Evolutionary conservation across 2,888 invertebrate species (phyloP).

Genomic region (Ditula angustiorana): DNA sequence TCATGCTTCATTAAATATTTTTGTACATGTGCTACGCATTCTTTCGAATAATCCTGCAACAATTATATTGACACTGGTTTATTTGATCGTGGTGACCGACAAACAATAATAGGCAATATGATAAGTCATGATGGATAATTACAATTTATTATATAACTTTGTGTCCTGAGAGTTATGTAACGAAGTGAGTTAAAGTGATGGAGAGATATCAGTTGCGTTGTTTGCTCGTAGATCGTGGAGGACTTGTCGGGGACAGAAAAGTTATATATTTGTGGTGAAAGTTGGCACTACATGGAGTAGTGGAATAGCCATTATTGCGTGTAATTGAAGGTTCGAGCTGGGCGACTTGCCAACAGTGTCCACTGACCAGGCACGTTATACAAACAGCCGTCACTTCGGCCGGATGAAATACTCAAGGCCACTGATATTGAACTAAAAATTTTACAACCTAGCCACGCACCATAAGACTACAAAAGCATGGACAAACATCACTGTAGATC

Average conservation of each 20-base stretch:
- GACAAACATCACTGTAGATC: constrained; percentile 36
- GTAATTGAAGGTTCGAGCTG: constrained; percentile 47
- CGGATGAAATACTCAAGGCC: constrained; percentile 53
- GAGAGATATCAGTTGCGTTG: constrained; percentile 24
- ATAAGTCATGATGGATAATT: constrained; percentile 14
- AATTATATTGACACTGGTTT: constrained; percentile 39
- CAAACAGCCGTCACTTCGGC: constrained; percentile 58
- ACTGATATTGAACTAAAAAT: constrained; percentile 42
- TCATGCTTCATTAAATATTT: constrained; percentile 98
- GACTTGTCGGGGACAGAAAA: constrained; percentile 19
- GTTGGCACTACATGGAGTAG: constrained; percentile 26
- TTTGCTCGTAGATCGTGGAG: constrained; percentile 22
- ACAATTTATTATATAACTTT: constrained; percentile 26
- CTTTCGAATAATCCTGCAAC: constrained; percentile 98
- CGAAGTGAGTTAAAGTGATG: constrained; percentile 11
- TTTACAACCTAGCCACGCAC: constrained; percentile 43
- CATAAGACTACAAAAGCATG: background rate
- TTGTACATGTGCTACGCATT: constrained; percentile 98
- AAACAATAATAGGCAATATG: constrained; percentile 36
- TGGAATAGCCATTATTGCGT: constrained; percentile 38
- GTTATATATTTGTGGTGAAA: constrained; percentile 27
- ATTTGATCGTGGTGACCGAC: constrained; percentile 18
- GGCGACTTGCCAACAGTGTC: constrained; percentile 61
- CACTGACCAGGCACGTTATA: constrained; percentile 69
- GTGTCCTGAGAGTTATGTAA: constrained; percentile 12